phyloP scores from a whole-genome alignment of 2,797 vertebrate species.

The Gorsachius magnificus region DNA sequence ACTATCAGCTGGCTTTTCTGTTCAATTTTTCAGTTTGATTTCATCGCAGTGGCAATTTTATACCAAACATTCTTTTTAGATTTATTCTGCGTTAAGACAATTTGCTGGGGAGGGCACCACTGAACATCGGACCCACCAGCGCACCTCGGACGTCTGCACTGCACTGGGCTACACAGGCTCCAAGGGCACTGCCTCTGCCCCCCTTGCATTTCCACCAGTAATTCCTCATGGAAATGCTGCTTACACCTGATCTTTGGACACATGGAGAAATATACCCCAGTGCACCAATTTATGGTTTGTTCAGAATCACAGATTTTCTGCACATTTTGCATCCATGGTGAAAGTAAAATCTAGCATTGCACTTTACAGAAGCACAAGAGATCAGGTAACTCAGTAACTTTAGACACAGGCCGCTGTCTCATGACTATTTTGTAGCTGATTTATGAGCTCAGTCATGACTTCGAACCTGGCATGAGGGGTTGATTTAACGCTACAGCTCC shows the following conservation, averaged over 20 bases:
- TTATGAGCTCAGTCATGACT: neutral
- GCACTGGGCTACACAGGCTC: rapidly evolving
- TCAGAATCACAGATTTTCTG: neutral
- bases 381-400: neutral
- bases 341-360: neutral
- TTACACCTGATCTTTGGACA: neutral
- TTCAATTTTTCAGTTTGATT: neutral
- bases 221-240: neutral
- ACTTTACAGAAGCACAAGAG: neutral
- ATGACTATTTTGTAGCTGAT: conserved; percentile 20
- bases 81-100: neutral
- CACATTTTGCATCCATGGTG: neutral
- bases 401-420: neutral
- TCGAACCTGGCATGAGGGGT: neutral
- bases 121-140: neutral
- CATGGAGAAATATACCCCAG: neutral
- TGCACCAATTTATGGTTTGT: neutral
- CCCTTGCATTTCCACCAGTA: neutral
- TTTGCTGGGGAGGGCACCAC: neutral
- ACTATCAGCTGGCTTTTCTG: neutral
- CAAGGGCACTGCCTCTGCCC: neutral
- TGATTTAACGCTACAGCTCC: conserved; percentile 2
- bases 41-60: neutral
- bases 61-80: neutral
- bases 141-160: neutral